Percentiles rank a stretch among this genome's conserved stretches.
Conservation (phyloP, 2,113 vertebrate genomes). For the Opisthocomus hoazin region DNA sequence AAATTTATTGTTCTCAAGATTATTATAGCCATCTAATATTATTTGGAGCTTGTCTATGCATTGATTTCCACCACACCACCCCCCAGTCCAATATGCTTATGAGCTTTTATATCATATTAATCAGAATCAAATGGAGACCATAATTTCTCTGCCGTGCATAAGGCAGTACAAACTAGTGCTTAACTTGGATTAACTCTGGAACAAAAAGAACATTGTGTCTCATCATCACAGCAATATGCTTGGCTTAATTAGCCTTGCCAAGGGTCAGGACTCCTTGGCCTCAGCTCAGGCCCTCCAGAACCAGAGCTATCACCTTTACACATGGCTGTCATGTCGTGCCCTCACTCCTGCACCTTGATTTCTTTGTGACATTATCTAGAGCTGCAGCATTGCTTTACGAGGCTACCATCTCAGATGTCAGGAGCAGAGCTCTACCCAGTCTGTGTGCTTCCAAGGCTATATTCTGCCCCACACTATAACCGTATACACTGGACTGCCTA, state of each 20-base stretch:
- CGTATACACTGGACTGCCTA: fast-evolving
- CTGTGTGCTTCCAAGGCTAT: not conserved
- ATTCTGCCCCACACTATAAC: not conserved
- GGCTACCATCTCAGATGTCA: not conserved
- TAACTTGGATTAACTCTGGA: not conserved
- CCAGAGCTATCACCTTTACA: not conserved
- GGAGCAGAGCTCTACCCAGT: not conserved
- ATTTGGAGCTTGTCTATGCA: not conserved
- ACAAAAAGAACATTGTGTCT: not conserved
- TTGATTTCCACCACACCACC: not conserved
- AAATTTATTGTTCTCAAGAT: not conserved
- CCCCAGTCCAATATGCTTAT: not conserved
- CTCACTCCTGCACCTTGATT: not conserved
- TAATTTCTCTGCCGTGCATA: not conserved
- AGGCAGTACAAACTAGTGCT: not conserved
- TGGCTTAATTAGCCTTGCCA: not conserved
- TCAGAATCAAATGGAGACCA: not conserved
- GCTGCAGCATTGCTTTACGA: not conserved
- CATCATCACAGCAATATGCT: not conserved
- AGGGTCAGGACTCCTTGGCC: not conserved
- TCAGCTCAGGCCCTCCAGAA: not conserved
- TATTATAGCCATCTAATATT: not conserved
- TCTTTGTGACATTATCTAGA: not conserved
- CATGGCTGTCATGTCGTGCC: fast-evolving
- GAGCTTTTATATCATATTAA: not conserved